Evolutionary conservation across 2,797 vertebrate genomes (phyloP).

Genomic region (Myiothlypis coronata): DNA sequence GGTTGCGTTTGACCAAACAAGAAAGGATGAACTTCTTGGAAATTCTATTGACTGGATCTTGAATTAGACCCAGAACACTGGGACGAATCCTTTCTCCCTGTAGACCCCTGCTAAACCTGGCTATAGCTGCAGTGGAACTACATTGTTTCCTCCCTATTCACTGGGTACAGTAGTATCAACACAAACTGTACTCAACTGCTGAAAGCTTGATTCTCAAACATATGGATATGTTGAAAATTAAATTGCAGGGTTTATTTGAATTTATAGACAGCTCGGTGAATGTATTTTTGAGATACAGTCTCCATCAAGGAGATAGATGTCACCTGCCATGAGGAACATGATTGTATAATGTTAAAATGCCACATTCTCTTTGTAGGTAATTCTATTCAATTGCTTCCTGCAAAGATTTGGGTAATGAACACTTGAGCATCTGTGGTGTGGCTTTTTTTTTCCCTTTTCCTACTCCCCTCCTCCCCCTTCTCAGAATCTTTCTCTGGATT

Average conservation of each 20-base stretch:
- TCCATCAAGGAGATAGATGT: constrained; percentile 72
- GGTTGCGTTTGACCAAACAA: constrained; percentile 70
- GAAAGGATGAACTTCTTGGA: constrained; percentile 72
- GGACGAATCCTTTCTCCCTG: constrained; percentile 56
- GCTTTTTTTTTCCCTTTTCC: background rate
- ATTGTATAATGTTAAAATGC: constrained; percentile 70
- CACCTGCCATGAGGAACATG: constrained; percentile 69
- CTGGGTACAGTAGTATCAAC: constrained; percentile 62
- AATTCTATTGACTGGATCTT: constrained; percentile 69
- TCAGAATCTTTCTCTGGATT: constrained; percentile 5
- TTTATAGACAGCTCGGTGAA: constrained; percentile 70
- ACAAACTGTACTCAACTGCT: constrained; percentile 59
- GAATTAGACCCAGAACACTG: constrained; percentile 60
- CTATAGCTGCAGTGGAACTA: constrained; percentile 32
- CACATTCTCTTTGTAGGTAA: constrained; percentile 67
- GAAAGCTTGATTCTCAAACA: constrained; percentile 70
- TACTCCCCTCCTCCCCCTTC: background rate
- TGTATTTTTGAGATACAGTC: constrained; percentile 70
- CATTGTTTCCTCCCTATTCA: constrained; percentile 66
- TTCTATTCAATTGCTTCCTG: constrained; percentile 66
- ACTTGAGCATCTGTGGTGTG: constrained; percentile 44
- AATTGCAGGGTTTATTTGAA: constrained; percentile 76
- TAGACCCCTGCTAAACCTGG: constrained; percentile 64
- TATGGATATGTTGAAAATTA: constrained; percentile 75
- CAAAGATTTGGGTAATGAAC: constrained; percentile 68